Base-by-base conservation (phyloP, 2,888 invertebrate genomes). In the Oxystoma pomonae region DNA sequence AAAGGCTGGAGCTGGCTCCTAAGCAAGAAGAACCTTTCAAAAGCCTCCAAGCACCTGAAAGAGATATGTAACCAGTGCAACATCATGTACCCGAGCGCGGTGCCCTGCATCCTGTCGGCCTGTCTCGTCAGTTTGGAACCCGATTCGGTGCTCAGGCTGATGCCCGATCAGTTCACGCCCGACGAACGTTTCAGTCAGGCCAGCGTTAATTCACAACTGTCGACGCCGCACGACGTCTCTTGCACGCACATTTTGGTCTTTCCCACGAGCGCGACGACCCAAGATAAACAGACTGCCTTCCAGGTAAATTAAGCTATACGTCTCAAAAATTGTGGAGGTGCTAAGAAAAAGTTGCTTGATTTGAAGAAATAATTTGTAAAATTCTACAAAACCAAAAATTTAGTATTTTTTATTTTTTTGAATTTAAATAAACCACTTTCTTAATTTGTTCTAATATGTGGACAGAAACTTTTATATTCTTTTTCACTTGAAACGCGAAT, bases 211-310 rank as follows among this genome's bases (percentile, higher is more conserved):
- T 92, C 92, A 75, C 91, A 92, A 70, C 84, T 98, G 74, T 93
- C 94, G 72, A 98, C 98, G 65, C 98, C 98, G 3, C 89, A 96
- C 69, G 98, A 99, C 82, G 94, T 96, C 68, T 93, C 96, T 63
- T 94, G 94, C 79, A 98, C 98, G 65, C 99, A 99, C 79, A 98
- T 99, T 71, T 87, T 99, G 72, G 98, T 98, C 71, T 98, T 99
- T 83, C 98, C 98, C 58, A 98, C 97, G 52, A 97, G 94, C 65
- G 96, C 96, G 55, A 94, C 94, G 63, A 94, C 96, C 64, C 94
- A 94, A 86, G 89, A 89, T 18, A 87, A 88, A 51, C 90, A 89
- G 78, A 87, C 88, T 57, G 86, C 89, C 61, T 90, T 90, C 79
- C 77, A 78, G 56, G 67, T 67, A 64, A 60, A 60, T 58, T 19